Conservation (phyloP, 1,140 invertebrate genomes). For the Galleria mellonella region DNA sequence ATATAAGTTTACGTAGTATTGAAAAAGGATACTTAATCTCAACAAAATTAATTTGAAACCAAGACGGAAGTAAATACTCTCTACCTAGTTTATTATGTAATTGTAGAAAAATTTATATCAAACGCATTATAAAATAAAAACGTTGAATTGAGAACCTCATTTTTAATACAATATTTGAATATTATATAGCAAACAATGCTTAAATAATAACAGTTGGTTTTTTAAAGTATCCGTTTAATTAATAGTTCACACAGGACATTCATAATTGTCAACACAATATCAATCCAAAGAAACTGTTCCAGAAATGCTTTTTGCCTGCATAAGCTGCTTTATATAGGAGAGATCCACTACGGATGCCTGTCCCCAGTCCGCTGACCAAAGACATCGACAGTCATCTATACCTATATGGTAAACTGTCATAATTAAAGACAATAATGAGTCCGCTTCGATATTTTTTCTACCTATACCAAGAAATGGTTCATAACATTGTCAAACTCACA, state of each 20-base stretch:
- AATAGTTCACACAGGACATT: slow-evolving; percentile 18
- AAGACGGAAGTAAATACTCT: too few relatives aligned
- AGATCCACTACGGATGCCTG: slow-evolving; percentile 32
- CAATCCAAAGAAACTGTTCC: slow-evolving; percentile 36
- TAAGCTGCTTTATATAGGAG: slow-evolving; percentile 43
- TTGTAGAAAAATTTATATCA: too few relatives aligned
- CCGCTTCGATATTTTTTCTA: slow-evolving; percentile 47
- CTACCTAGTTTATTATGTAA: too few relatives aligned
- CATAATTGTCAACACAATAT: slow-evolving; percentile 23
- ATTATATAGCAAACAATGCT: too few relatives aligned
- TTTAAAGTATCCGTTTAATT: too few relatives aligned
- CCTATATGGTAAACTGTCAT: slow-evolving; percentile 70
- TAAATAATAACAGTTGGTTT: too few relatives aligned
- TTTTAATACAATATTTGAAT: too few relatives aligned
- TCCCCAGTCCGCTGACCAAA: slow-evolving; percentile 34
- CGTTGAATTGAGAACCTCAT: too few relatives aligned
- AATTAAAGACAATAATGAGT: slow-evolving; percentile 70
- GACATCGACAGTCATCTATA: slow-evolving; percentile 48
- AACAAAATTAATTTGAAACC: too few relatives aligned
- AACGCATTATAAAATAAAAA: too few relatives aligned
- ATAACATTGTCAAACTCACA: slow-evolving; percentile 55
- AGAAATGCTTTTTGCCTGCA: slow-evolving; percentile 45
- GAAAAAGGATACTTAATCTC: too few relatives aligned
- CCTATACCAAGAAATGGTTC: slow-evolving; percentile 44
- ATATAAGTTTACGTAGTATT: too few relatives aligned